phyloP scores from a whole-genome alignment of 2,888 invertebrate genomes.

The Argynnis bischoffii region DNA sequence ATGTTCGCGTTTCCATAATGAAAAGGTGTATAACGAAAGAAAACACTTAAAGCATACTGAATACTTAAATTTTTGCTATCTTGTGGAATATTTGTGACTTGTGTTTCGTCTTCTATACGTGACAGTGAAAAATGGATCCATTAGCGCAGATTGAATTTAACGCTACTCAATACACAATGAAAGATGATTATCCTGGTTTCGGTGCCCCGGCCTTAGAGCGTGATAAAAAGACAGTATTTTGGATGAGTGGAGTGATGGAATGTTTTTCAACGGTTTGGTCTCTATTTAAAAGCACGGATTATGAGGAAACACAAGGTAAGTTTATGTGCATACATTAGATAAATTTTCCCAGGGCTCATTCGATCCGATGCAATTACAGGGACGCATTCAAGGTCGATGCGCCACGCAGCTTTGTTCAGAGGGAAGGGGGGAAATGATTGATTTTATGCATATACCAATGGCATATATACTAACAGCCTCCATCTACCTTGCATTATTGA shows the following conservation, averaged over 20 bases:
- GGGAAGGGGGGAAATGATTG: conserved; percentile 32
- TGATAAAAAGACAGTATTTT: conserved; percentile 82
- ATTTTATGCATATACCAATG: conserved; percentile 33
- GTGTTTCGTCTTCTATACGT: conserved; percentile 6
- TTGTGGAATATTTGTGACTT: conserved; percentile 12
- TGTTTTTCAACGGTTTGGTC: conserved; percentile 94
- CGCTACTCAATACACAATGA: conserved; percentile 40
- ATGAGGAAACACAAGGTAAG: conserved; percentile 87
- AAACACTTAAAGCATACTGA: neutral
- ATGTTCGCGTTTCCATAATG: conserved; percentile 6
- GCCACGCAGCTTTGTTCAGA: conserved; percentile 45
- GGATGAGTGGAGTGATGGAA: conserved; percentile 92
- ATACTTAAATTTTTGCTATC: neutral
- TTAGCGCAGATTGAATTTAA: conserved; percentile 41
- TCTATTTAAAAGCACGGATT: conserved; percentile 89
- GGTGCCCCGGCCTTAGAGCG: conserved; percentile 43
- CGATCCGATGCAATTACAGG: conserved; percentile 40
- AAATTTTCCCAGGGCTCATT: conserved; percentile 36
- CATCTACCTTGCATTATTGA: conserved; percentile 22
- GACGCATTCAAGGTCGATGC: conserved; percentile 51
- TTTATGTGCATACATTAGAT: conserved; percentile 27
- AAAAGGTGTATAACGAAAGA: neutral
- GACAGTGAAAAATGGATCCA: conserved; percentile 27
- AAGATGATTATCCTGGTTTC: conserved; percentile 46
- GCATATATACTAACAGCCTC: conserved; percentile 4